Percentiles rank a stretch among this genome's conserved stretches.
Evolutionary conservation across 1,140 invertebrate species (phyloP).

Genomic region (Drosophila grimshawi): DNA sequence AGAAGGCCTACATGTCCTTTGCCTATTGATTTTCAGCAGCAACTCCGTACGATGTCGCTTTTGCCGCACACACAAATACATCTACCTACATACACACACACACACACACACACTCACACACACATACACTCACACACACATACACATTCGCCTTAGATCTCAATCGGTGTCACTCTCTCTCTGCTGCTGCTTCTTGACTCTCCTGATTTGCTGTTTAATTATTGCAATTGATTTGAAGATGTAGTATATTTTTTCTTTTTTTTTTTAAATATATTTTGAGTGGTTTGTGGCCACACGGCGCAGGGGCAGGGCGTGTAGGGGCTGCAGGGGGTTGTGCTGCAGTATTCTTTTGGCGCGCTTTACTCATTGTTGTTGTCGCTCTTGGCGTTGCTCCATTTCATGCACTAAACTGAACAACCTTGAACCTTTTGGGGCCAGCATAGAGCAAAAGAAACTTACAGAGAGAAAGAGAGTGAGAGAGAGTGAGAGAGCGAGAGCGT

Average conservation of each 20-base stretch:
- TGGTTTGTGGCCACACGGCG: not conserved
- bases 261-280: not conserved
- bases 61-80: slow-evolving; percentile 12
- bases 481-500: slow-evolving; percentile 6
- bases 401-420: slow-evolving; percentile 48
- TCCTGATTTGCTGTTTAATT: slow-evolving; percentile 44
- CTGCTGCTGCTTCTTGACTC: not conserved
- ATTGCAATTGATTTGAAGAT: slow-evolving; percentile 49
- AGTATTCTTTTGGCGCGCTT: slow-evolving; percentile 43
- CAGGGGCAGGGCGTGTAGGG: not conserved
- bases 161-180: not conserved
- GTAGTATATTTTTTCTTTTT: not conserved
- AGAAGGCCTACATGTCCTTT: slow-evolving; percentile 30
- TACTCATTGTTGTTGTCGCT: slow-evolving; percentile 31
- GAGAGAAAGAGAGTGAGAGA: slow-evolving; percentile 8
- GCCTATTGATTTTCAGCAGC: slow-evolving; percentile 49
- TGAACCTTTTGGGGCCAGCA: slow-evolving; percentile 52
- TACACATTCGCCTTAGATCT: not conserved
- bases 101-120: slow-evolving; percentile 1
- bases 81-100: not conserved
- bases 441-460: slow-evolving; percentile 10
- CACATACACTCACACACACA: not conserved
- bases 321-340: not conserved
- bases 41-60: slow-evolving; percentile 31
- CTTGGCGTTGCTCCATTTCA: slow-evolving; percentile 39